Conservation (phyloP, 1,140 invertebrate species). For the Atopsyche davidsoni region DNA sequence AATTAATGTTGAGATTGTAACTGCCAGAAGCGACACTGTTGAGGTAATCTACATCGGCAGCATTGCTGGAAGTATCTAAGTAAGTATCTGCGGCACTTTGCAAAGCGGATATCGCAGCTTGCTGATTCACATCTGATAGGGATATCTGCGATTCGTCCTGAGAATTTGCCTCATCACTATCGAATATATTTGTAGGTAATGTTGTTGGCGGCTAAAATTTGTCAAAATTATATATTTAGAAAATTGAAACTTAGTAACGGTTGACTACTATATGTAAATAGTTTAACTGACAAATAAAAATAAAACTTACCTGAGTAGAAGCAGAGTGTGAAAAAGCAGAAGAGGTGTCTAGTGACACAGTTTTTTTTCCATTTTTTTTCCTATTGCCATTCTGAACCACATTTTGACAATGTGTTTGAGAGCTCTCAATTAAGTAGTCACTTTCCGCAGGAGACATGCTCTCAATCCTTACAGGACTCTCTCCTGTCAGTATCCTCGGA, state of each 20-base stretch:
- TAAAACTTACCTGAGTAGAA: no score
- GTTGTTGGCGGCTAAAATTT: slow-evolving; percentile 19
- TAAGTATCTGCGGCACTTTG: slow-evolving; percentile 28
- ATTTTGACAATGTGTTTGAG: no score
- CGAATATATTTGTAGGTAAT: slow-evolving; percentile 25
- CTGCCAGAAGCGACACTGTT: slow-evolving; percentile 16
- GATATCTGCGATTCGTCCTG: slow-evolving; percentile 19
- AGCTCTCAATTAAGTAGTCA: no score
- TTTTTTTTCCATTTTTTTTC: no score
- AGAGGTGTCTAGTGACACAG: no score
- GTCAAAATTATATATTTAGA: no score
- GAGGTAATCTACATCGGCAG: slow-evolving; percentile 11
- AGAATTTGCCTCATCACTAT: slow-evolving; percentile 25
- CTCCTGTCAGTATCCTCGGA: neutral
- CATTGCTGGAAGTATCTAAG: neutral
- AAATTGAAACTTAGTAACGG: no score
- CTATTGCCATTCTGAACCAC: no score
- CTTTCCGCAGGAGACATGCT: neutral
- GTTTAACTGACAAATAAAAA: no score
- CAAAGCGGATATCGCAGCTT: slow-evolving; percentile 28
- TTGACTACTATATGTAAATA: no score
- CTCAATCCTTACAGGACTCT: slow-evolving; percentile 4
- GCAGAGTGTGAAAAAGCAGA: no score
- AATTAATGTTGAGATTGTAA: slow-evolving; percentile 36
- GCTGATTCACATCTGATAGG: slow-evolving; percentile 16